Evolutionary conservation across 2,888 invertebrate genomes (phyloP), one percentile per base, ranked within the genome.

Genomic region (Chrysodeixis includens): DNA sequence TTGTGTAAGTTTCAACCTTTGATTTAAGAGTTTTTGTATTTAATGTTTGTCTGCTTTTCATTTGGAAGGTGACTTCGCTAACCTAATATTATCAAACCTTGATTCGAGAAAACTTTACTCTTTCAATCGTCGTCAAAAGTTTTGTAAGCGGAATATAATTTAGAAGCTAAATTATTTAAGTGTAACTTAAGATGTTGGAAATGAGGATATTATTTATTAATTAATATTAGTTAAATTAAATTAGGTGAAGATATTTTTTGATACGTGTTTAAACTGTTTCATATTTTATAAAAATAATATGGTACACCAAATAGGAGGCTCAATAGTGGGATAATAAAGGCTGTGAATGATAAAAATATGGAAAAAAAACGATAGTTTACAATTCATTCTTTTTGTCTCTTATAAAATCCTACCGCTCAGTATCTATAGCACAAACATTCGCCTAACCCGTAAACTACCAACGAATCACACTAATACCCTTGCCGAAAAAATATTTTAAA

Each of bases 1-100:
- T 58, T 58, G 32, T 32, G 16, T 69, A 53, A 55, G 16, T 70
- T 72, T 56, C 20, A 22, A 58, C 22, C n/a, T 35, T 18, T 46
- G 52, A 62, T 18, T 66, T 60, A 9, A 30, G 30, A 16, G 26
- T 9, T 12, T 60, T 56, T 66, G n/a, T 59, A 54, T 70, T 20
- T 2, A 16, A 22, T 65, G 55, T 56, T 40, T 51, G 22, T 12
- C 1, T 62, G 16, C 49, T 53, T 44, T 57, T 40, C 32, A 64
- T 26, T 60, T 46, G 52, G 10, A 69, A 64, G 46, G 30, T 9
- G 44, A 56, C 57, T 65, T 51, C 0, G 12, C 0, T 20, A 57
- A 52, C 12, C 18, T 54, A 10, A 59, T 51, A 65, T 62, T 12
- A 56, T 10, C 12, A 22, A 52, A 12, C 12, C 40, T 40, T 60